phyloP scores from a whole-genome alignment of 1,140 invertebrate genomes.

The Rhagoletis zephyria region DNA sequence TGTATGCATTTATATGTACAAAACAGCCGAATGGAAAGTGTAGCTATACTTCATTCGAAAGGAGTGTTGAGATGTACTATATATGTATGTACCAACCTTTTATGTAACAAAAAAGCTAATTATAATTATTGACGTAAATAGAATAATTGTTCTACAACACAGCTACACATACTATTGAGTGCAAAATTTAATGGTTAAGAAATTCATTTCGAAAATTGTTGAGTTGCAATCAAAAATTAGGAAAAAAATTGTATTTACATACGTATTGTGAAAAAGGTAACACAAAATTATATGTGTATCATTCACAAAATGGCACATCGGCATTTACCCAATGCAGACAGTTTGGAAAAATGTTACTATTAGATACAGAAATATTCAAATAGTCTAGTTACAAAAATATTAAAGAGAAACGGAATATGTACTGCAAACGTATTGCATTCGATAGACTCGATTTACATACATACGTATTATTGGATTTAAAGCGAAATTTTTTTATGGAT shows the following conservation, averaged over 20 bases:
- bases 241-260: not conserved
- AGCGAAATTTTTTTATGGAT: not conserved
- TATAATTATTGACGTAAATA: constrained; percentile 8
- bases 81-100: not conserved
- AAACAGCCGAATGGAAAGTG: not conserved
- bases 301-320: not conserved
- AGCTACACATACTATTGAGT: not conserved
- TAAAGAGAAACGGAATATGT: not conserved
- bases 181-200: constrained; percentile 12
- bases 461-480: not conserved
- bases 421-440: not conserved
- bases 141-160: not conserved
- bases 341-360: too few relatives aligned
- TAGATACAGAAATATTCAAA: too few relatives aligned
- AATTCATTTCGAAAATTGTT: not conserved
- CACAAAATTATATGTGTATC: not conserved
- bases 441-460: not conserved
- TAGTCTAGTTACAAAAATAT: not conserved
- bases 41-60: not conserved
- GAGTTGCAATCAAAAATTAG: not conserved
- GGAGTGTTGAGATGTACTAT: not conserved
- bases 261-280: not conserved
- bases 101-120: not conserved
- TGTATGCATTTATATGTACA: not conserved
- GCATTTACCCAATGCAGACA: constrained; percentile 2